Conservation (phyloP, 2,797 vertebrate genomes). For the Clarias platycephalus region DNA sequence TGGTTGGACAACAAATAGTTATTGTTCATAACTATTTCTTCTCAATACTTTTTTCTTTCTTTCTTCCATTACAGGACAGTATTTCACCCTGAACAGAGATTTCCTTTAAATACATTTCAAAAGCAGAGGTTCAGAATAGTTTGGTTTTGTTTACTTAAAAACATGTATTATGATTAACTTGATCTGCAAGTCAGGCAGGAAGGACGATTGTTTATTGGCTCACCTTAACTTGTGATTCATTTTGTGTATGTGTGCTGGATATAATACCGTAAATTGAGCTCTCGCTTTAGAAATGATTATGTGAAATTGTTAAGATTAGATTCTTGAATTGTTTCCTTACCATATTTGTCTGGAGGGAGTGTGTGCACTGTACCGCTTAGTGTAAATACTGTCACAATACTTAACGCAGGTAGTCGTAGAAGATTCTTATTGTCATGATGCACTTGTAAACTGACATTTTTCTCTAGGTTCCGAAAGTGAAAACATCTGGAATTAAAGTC, state of each 20-base stretch:
- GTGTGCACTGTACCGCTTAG: not conserved
- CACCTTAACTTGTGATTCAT: not conserved
- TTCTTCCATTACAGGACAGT: constrained; percentile 6
- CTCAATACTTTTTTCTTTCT: not conserved
- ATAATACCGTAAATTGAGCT: not conserved
- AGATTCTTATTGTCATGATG: not conserved
- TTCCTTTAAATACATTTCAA: not conserved
- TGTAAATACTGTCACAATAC: constrained; percentile 28
- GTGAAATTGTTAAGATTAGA: constrained; percentile 2
- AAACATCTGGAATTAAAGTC: constrained; percentile 18
- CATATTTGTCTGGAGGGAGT: not conserved
- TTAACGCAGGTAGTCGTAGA: constrained; percentile 15
- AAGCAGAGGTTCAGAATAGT: not conserved
- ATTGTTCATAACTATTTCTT: not conserved
- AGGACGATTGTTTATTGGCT: not conserved
- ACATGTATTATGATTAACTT: not conserved
- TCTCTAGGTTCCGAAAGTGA: not conserved
- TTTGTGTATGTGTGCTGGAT: not conserved
- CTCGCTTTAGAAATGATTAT: not conserved
- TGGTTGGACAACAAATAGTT: not conserved
- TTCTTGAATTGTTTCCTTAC: not conserved
- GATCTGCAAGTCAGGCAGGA: not conserved
- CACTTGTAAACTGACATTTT: constrained; percentile 26
- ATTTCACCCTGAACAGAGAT: not conserved
- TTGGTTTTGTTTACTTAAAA: constrained; percentile 11